Percentiles rank a stretch among this genome's conserved stretches.
Conservation (phyloP, 2,797 vertebrate species). For the Phrynocephalus forsythii region DNA sequence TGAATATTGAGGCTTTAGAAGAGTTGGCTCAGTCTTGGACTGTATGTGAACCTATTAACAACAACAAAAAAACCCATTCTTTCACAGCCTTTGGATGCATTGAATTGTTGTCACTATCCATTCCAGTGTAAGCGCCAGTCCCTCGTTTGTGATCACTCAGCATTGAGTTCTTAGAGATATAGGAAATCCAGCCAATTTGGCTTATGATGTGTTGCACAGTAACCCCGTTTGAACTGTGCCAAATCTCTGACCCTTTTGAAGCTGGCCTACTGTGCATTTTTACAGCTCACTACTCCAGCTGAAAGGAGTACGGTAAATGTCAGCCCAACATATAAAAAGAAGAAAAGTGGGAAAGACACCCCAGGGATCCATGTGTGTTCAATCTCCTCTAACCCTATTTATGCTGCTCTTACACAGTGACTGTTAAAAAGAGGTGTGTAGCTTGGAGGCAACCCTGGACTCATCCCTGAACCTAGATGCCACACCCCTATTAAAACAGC, state of each 20-base stretch:
- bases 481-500: no score
- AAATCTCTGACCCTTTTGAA: slow-evolving; percentile 48
- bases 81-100: slow-evolving; percentile 58
- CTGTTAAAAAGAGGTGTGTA: slow-evolving; percentile 2
- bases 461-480: no score
- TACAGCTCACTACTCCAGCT: slow-evolving; percentile 63
- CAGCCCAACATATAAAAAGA: slow-evolving; percentile 49
- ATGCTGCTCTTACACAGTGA: not conserved
- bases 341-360: slow-evolving; percentile 42
- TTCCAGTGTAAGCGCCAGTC: slow-evolving; percentile 44
- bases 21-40: slow-evolving; percentile 41
- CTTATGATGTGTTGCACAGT: slow-evolving; percentile 45
- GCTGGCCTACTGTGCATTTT: slow-evolving; percentile 49
- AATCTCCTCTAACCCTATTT: slow-evolving; percentile 48
- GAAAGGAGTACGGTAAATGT: slow-evolving; percentile 55
- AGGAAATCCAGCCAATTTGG: slow-evolving; percentile 60
- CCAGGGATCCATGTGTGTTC: slow-evolving; percentile 46
- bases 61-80: slow-evolving; percentile 52
- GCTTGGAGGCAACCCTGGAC: no score
- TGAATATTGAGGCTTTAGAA: slow-evolving; percentile 46
- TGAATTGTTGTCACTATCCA: slow-evolving; percentile 64
- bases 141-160: slow-evolving; percentile 54
- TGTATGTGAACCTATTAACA: slow-evolving; percentile 43
- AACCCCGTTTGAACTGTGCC: slow-evolving; percentile 62
- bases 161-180: slow-evolving; percentile 61